Evolutionary conservation across 2,797 vertebrate genomes (phyloP).

Genomic region (Gadopsis bispinosus): DNA sequence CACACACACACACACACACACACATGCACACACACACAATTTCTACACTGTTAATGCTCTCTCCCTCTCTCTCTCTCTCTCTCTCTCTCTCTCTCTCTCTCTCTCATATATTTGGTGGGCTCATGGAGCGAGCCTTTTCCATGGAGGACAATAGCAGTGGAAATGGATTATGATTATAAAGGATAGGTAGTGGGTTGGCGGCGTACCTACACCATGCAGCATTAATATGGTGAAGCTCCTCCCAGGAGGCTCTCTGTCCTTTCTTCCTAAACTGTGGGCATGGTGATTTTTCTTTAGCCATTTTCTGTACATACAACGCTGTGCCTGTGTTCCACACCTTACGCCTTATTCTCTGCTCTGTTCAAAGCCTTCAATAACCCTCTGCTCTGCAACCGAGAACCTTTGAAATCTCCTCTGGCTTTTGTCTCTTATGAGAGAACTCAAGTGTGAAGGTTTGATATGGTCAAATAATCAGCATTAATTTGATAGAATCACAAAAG

Average conservation of each 20-base stretch:
- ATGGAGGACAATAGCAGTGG: conserved; percentile 80
- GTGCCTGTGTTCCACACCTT: conserved; percentile 29
- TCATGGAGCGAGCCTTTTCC: conserved; percentile 75
- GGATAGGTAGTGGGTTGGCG: conserved; percentile 69
- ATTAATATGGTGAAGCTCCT: conserved; percentile 63
- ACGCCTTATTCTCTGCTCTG: conserved; percentile 18
- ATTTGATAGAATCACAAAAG: conserved; percentile 74
- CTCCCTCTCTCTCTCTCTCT: conserved; percentile 50
- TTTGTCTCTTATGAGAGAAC: conserved; percentile 62
- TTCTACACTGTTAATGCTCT: conserved; percentile 56
- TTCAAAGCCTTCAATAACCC: conserved; percentile 49
- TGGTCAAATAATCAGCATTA: conserved; percentile 75
- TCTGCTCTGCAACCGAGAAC: conserved; percentile 33
- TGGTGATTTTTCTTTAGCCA: conserved; percentile 47
- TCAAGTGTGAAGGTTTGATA: conserved; percentile 77
- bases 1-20: conserved; percentile 22
- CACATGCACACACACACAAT: conserved; percentile 28
- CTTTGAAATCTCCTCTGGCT: conserved; percentile 61
- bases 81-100: conserved; percentile 52
- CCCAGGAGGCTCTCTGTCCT: conserved; percentile 53
- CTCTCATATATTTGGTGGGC: conserved; percentile 67
- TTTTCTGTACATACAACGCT: conserved; percentile 20
- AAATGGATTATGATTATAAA: conserved; percentile 84
- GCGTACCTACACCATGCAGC: conserved; percentile 55
- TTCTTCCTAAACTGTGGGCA: conserved; percentile 58